Conservation (phyloP, 2,113 vertebrate species). For the Casuarius casuarius region DNA sequence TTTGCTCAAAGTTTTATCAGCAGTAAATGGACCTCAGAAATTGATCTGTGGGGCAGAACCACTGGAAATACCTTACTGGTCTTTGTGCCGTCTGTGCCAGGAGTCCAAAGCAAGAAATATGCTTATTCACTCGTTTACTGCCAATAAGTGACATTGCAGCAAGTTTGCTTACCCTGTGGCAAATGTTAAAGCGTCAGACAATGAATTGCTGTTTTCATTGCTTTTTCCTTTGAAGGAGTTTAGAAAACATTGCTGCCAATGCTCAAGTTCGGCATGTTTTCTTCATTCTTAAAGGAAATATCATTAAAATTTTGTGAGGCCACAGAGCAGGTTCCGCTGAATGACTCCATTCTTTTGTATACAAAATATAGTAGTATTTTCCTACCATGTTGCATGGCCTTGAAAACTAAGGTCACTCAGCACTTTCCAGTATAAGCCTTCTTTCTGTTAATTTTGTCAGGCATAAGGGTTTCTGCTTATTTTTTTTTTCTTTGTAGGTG, state of each 20-base stretch:
- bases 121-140: not conserved
- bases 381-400: not conserved
- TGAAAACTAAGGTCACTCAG: not conserved
- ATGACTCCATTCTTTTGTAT: not conserved
- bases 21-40: not conserved
- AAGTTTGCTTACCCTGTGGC: too few relatives aligned
- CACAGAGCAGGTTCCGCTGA: not conserved
- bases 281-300: not conserved
- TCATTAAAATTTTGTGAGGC: not conserved
- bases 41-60: not conserved
- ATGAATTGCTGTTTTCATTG: not conserved
- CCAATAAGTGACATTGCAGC: not conserved
- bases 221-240: not conserved
- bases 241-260: not conserved
- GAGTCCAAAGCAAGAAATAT: not conserved
- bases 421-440: too few relatives aligned
- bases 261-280: not conserved
- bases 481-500: not conserved
- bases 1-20: not conserved
- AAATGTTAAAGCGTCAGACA: not conserved
- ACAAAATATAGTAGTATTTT: not conserved
- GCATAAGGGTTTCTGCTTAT: fast-evolving
- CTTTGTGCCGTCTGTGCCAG: not conserved
- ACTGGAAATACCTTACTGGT: not conserved
- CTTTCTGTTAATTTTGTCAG: not conserved